phyloP scores from a whole-genome alignment of 2,797 vertebrate species.

The Falco naumanni region DNA sequence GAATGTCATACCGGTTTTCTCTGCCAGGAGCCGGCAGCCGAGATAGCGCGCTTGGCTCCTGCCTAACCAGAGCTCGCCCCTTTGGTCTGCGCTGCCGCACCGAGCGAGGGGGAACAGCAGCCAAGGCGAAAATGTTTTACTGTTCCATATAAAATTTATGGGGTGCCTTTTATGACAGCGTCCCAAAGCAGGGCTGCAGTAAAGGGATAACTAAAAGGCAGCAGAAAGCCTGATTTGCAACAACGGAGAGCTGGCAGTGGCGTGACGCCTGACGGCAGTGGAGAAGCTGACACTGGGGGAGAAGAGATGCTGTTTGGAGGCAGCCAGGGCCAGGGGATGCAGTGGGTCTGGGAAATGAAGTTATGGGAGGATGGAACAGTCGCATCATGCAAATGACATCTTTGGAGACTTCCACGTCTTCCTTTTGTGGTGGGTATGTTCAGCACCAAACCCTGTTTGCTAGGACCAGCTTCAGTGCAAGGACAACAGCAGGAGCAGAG shows the following conservation, averaged over 20 bases:
- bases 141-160: conserved; percentile 15
- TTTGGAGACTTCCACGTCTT: neutral
- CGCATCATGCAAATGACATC: neutral
- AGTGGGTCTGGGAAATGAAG: neutral
- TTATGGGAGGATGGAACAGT: neutral
- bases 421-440: fast-evolving
- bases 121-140: neutral
- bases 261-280: fast-evolving
- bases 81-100: neutral
- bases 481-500: neutral
- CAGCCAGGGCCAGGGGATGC: neutral
- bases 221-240: neutral
- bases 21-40: neutral
- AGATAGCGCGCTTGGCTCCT: neutral
- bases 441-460: neutral
- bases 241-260: neutral
- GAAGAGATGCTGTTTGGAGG: neutral
- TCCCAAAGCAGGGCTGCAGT: neutral
- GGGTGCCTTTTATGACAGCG: conserved; percentile 11
- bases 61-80: neutral
- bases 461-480: neutral
- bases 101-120: neutral
- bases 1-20: neutral
- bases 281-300: neutral
- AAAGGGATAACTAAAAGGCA: neutral